Evolutionary conservation across 2,888 invertebrate species (phyloP), one percentile per base, ranked within the genome.

Genomic region (Cosmia trapezina): DNA sequence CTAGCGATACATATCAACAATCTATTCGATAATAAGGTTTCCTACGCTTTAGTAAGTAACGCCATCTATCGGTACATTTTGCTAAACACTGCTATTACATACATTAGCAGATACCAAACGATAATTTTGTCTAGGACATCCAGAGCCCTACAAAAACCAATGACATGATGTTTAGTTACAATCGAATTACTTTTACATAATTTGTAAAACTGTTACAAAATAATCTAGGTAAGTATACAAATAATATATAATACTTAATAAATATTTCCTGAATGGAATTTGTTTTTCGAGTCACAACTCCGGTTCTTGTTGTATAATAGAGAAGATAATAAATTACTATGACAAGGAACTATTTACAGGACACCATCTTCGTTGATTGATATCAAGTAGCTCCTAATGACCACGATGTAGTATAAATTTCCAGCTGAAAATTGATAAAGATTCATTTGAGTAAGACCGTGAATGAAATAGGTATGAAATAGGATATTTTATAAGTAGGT

Each of bases 321-420:
- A 47, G 14, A 54, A 47, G 37, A 56, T 51, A 53, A 45, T 19
- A 57, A 28, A 63, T 33, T 22, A 47, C 22, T 56, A n/a, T 41
- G 17, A 22, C 62, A 74, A 66, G 43, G n/a, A 73, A 80, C 51
- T 84, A 73, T 81, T 95, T 95, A 96, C 85, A 95, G 83, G 37
- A 94, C 94, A 2, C 95, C 95, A 41, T 95, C 95, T 91, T 95
- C 95, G 85, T 95, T 94, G 85, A 95, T 93, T 11, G 95, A 95
- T 87, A 95, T 92, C 88, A 95, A 86, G 70, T 95, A 96, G 87
- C 96, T 96, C 62, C 96, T 90, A 54, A 96, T 94, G 4, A 96
- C 92, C 72, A 95, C 90, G 83, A 96, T 95, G 85, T 92, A 95
- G 89, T 95, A 96, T 80, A 96, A 90, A 79, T 96, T 96, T 86